Conservation (phyloP, 2,888 invertebrate species). For the Pollenia angustigena region DNA sequence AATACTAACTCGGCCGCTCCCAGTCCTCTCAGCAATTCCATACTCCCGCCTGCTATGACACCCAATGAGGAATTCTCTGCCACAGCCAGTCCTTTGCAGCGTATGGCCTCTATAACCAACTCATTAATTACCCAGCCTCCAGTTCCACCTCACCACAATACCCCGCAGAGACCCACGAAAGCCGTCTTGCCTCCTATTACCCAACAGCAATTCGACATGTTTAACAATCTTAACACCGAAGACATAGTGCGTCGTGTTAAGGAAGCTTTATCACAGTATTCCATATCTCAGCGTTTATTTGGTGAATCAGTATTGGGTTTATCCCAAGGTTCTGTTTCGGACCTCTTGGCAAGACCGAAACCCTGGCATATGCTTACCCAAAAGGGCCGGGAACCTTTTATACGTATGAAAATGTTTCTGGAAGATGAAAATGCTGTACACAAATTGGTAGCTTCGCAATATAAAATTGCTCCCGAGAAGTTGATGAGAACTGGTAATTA, state of each 20-base stretch:
- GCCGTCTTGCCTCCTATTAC: constrained; percentile 99
- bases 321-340: constrained; percentile 98
- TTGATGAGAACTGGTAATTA: constrained; percentile 98
- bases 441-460: constrained; percentile 97
- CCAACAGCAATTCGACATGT: constrained; percentile 99
- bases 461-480: constrained; percentile 99
- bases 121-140: constrained; percentile 96
- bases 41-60: constrained; percentile 93
- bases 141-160: constrained; percentile 92
- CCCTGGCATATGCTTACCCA: constrained; percentile 99
- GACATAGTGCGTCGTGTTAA: constrained; percentile 98
- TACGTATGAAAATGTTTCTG: constrained; percentile 98
- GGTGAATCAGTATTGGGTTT: constrained; percentile 99
- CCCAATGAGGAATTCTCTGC: constrained; percentile 94
- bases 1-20: constrained; percentile 90
- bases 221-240: constrained; percentile 98
- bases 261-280: constrained; percentile 97
- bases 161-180: constrained; percentile 95
- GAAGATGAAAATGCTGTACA: constrained; percentile 98
- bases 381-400: constrained; percentile 98
- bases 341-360: constrained; percentile 97
- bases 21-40: constrained; percentile 93
- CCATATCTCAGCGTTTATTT: constrained; percentile 98
- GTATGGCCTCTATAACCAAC: constrained; percentile 99
- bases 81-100: constrained; percentile 96